These are phyloP conservation scores for Chalcis sispes DNA, from an alignment of 2,888 invertebrate species.

Conservation along the genomic window DNA sequence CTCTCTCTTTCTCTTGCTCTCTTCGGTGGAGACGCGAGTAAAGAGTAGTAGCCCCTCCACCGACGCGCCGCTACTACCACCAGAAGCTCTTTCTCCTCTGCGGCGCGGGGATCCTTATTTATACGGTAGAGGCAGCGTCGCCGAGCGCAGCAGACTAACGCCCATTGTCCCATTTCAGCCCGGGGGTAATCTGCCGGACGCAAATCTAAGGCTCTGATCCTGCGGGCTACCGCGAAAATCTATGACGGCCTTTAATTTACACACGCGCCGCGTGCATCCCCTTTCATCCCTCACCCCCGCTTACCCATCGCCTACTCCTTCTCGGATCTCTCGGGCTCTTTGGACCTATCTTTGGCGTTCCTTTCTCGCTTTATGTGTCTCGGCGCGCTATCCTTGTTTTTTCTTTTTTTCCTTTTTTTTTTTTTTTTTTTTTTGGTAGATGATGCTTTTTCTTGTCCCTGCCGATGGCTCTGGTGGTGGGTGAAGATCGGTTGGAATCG, in stretches of 20 bases:
- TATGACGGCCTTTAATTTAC: slow-evolving; percentile 76
- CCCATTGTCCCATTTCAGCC: slow-evolving; percentile 74
- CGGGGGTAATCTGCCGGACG: slow-evolving; percentile 75
- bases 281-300: background rate
- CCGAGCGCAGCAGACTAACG: slow-evolving; percentile 72
- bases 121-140: slow-evolving; percentile 46
- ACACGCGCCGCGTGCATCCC: slow-evolving; percentile 58
- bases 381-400: no score
- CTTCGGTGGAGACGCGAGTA: background rate
- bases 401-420: no score
- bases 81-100: slow-evolving; percentile 26
- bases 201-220: slow-evolving; percentile 76
- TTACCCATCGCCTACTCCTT: background rate
- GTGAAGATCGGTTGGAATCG: no score
- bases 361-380: background rate
- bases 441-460: no score
- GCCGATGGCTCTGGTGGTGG: no score
- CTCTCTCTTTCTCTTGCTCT: slow-evolving; percentile 46
- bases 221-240: slow-evolving; percentile 76
- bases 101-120: slow-evolving; percentile 56
- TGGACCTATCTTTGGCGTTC: background rate
- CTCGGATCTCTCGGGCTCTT: background rate
- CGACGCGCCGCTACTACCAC: slow-evolving; percentile 63
- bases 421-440: no score
- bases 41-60: slow-evolving; percentile 54